Conservation (phyloP, 2,888 invertebrate genomes). For the Euzetes globulus region DNA sequence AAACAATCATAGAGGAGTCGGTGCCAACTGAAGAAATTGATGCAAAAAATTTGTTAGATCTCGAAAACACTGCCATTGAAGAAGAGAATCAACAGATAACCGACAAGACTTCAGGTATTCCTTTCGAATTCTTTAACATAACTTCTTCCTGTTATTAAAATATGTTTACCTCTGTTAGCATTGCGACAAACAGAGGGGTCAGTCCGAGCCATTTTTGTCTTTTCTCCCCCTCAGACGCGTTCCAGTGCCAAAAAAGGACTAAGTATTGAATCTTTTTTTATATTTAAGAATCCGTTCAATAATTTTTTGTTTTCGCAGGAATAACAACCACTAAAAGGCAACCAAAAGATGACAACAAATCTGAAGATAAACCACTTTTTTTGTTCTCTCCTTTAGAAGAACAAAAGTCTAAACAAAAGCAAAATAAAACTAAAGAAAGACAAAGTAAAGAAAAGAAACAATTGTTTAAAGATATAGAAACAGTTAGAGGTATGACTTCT, state of each 20-base stretch:
- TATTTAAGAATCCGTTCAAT: neutral
- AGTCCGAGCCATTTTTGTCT: slow-evolving; percentile 41
- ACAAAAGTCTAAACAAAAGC: neutral
- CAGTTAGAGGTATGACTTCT: neutral
- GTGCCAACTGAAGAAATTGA: neutral
- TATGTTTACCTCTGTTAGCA: too few species aligned
- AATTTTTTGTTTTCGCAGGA: neutral
- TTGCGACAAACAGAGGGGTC: slow-evolving; percentile 34
- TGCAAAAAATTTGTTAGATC: neutral
- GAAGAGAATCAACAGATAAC: neutral
- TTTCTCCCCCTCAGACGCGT: slow-evolving; percentile 44
- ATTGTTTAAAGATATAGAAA: neutral
- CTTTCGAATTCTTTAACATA: neutral
- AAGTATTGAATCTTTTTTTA: neutral
- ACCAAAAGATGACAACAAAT: neutral
- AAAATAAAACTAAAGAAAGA: neutral
- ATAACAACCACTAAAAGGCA: neutral
- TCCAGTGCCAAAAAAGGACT: slow-evolving; percentile 29
- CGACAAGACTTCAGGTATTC: neutral
- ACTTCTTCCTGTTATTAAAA: neutral
- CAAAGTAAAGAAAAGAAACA: neutral
- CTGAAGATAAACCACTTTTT: neutral
- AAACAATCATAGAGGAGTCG: slow-evolving; percentile 5
- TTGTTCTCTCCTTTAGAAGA: neutral
- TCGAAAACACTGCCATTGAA: neutral